Evolutionary conservation across 1,140 invertebrate species (phyloP), one percentile per base, ranked within the genome.

Genomic region (Thereuonema tuberculata): DNA sequence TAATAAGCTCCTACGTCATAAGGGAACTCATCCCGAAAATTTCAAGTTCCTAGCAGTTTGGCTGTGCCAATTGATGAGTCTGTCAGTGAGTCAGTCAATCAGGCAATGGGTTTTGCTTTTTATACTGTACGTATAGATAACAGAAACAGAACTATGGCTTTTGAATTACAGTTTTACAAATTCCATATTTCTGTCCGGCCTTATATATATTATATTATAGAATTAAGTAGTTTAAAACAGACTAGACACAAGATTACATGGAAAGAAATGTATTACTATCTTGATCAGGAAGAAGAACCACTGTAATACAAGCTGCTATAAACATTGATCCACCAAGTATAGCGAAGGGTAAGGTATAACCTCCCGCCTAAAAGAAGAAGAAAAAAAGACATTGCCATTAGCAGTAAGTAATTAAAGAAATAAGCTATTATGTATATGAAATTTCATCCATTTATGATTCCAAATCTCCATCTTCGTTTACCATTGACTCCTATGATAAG

Each of bases 301-400:
- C 80, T 12, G 85, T 88, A 67, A 89, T 77, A 2, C 87, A 70
- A 9, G 86, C 87, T 2, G 86, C 83, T 1, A 82, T 65, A 66
- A 94, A 83, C 0, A 94, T 74, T 0, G 85, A 76, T 1, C 77
- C 79, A 1, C 91, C 93, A 50, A 93, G 76, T 0, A 89, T 82
- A 2, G 83, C 83, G 70, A 96, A 96, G 0, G 93, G 91, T 2
- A 89, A 78, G 0, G 82, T 82, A 72, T 89, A 96, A 1, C 91
- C 91, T 21, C 91, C 89, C 1, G 81, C 66, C 76, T 84, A 70
- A 62, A 64, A 62, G 3, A 27, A 55, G 23, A 14, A 21, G 17
- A 50, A 50, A 5, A 50, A 21, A 20, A 21, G 21, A 21, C 5
- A 50, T 24, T 5, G 17, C 3, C 21, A 50, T 20, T 20, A 50